Evolutionary conservation across 2,113 vertebrate genomes (phyloP), one percentile per base, ranked within the genome.

Genomic region (Triplophysa rosa): DNA sequence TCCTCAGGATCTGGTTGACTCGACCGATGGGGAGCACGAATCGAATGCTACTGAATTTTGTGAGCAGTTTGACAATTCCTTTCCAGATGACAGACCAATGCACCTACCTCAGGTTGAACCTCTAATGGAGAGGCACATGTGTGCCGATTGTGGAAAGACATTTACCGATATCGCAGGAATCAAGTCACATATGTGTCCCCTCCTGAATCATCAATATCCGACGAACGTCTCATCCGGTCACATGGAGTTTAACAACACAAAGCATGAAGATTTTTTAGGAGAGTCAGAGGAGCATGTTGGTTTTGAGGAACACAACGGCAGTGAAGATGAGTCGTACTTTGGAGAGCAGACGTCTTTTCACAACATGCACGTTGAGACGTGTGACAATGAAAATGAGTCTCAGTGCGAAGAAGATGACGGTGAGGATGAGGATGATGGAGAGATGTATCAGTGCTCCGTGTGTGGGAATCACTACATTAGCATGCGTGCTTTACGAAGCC

Each of bases 401-500:
- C 10, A 82, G 9, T 73, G 52, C 12, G 87, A 88, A 26, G 86
- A 86, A 3, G 73, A 49, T 12, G 33, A 37, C 5, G 0, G 6
- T 37, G 82, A 77, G 1, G 85, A 81, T 23, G 61, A 80, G 26
- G 82, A 92, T 67, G 93, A 95, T 82, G 91, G 88, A 49, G 92
- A 92, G 80, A 89, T 94, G 58, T 91, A 90, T 87, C 93, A 94
- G 73, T 95, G 95, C 81, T 94, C 93, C 3, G 90, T 82, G 45
- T 93, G 90, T 78, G 92, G 93, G 80, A 93, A 90, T 83, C 85
- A 79, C 67, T 95, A 95, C 89, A 91, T 90, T 72, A 94, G 88
- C 87, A 89, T 94, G 85, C 85, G 88, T 63, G 94, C 93, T 5
- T 92, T 96, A 77, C 92, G 94, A 89, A 95, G 89, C 82, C 95